Base-by-base conservation (phyloP, 2,797 vertebrate species). In the Peromyscus nudipes region DNA sequence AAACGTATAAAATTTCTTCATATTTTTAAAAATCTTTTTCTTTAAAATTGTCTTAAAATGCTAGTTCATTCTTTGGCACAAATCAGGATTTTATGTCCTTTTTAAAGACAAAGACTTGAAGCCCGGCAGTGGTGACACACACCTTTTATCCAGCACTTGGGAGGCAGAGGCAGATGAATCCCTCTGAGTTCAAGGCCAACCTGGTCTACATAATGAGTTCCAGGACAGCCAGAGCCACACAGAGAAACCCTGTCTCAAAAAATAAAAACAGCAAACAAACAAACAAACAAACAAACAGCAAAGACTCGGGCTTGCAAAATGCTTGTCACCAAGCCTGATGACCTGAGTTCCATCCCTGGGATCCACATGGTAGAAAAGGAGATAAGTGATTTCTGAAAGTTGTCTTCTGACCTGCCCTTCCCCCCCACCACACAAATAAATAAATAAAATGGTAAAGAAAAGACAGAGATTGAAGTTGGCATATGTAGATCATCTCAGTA, bases 1-100 rank as follows among this genome's bases (percentile, higher is more conserved):
- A 91, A 90, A n/a, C 31, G 21, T 34, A 83, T 92, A 64, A 55
- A 23, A 55, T 57, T 31, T 71, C 43, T 49, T 71, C 46, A 52
- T 17, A 67, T 86, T 67, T 49, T 43, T 46, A 55, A n/a, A 46
- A 46, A 52, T 3, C 12, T 6, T 13, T 31, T 27, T 37, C 69
- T 95, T 91, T 52, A 96, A 88, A 92, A 87, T 81, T 8, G 25
- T 80, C 71, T 94, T 75, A 92, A 85, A 90, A 82, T 76, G 12
- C 40, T 49, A 89, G 43, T 77, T 95, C 16, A 79, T 92, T 94
- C 55, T 67, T 79, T 93, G 89, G 46, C 52, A 88, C 92, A 93
- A 27, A 92, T 92, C 4, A 95, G 77, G 19, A n/a, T n/a, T 57
- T 73, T 55, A 49, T n/a, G 57, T 23, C 73, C 14, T 60, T 93